Conservation (phyloP, 30 jellyfish, hydroid and myxozoan species). For the Turritopsis rubra region DNA sequence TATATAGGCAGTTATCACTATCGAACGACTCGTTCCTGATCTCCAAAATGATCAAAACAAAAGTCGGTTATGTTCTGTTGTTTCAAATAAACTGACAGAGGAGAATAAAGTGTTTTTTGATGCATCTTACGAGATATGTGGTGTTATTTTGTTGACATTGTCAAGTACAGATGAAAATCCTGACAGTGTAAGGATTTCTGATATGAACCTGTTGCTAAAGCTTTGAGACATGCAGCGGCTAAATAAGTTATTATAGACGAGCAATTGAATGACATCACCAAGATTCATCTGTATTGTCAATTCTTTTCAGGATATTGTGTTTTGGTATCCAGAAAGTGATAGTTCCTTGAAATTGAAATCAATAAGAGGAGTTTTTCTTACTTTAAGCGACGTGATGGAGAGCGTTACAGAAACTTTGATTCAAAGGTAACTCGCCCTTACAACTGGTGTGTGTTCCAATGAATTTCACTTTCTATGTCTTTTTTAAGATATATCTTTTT, state of each 20-base stretch:
- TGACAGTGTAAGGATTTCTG: slow-evolving; percentile 40
- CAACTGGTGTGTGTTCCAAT: background rate
- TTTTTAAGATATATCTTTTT: background rate
- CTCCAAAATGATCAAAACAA: slow-evolving; percentile 31
- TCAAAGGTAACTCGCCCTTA: slow-evolving; percentile 50
- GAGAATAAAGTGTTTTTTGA: slow-evolving; percentile 38
- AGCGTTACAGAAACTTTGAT: slow-evolving; percentile 53
- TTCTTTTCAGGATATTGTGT: slow-evolving; percentile 65
- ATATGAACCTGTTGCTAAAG: background rate
- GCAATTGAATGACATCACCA: no score
- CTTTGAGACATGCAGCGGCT: no score
- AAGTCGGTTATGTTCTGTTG: slow-evolving; percentile 51
- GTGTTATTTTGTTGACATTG: slow-evolving; percentile 58
- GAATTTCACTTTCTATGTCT: background rate
- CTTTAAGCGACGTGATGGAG: slow-evolving; percentile 75
- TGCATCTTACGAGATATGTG: slow-evolving; percentile 64
- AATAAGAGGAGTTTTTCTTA: slow-evolving; percentile 81
- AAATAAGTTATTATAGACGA: no score
- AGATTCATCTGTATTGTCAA: background rate
- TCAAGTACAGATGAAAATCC: slow-evolving; percentile 52
- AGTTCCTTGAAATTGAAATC: slow-evolving; percentile 18
- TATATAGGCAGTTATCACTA: slow-evolving; percentile 58
- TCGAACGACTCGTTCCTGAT: slow-evolving; percentile 43
- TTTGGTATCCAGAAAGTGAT: slow-evolving; percentile 76
- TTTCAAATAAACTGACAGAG: slow-evolving; percentile 39